Conservation (phyloP, 2,888 invertebrate genomes). For the Caprella mutica region DNA sequence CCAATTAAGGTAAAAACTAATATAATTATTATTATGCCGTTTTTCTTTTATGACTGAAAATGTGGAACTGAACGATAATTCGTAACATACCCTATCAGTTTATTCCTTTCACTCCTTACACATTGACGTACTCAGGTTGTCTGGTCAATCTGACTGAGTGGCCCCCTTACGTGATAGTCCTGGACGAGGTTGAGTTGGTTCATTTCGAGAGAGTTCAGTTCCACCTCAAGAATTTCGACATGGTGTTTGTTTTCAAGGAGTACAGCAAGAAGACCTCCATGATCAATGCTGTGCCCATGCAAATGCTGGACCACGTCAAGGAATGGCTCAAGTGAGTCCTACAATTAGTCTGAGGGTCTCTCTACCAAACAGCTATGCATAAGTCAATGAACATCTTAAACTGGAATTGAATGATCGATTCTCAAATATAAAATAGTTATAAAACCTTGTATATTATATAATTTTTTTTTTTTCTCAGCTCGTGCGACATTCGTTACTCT, state of each 20-base stretch:
- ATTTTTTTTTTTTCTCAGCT: conserved; percentile 47
- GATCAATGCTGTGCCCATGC: conserved; percentile 99
- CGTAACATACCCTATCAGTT: not conserved
- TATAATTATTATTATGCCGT: not conserved
- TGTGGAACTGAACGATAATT: not conserved
- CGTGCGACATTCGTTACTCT: conserved; percentile 91
- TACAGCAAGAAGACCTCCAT: conserved; percentile 86
- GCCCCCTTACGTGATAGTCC: conserved; percentile 95
- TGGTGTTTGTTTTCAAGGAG: conserved; percentile 99
- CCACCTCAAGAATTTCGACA: conserved; percentile 97
- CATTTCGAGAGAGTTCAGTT: conserved; percentile 99
- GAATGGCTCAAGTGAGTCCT: conserved; percentile 96
- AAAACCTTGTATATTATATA: not conserved
- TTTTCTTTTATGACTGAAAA: not conserved
- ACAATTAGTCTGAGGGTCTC: no score
- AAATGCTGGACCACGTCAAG: conserved; percentile 96
- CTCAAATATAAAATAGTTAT: not conserved
- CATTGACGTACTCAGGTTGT: conserved; percentile 16
- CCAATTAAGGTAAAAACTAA: no score
- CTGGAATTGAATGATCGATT: no score
- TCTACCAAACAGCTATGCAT: no score
- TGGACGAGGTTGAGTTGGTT: conserved; percentile 94
- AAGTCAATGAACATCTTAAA: no score
- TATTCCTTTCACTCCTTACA: conserved; percentile 2
- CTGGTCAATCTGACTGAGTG: conserved; percentile 31